Conservation (phyloP, 2,797 vertebrate species). For the Harpagifer antarcticus region DNA sequence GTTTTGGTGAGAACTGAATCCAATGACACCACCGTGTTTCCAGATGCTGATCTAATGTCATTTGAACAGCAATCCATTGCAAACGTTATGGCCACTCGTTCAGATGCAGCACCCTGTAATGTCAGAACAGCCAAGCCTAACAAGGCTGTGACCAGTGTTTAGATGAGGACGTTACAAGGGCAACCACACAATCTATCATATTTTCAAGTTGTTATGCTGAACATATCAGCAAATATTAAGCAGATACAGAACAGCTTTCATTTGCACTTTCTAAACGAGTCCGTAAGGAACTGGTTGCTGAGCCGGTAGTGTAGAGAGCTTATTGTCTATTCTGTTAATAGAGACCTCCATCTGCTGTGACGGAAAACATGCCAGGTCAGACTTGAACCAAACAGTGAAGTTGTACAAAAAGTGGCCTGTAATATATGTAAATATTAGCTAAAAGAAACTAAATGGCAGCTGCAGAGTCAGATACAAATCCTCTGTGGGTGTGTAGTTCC, state of each 20-base stretch:
- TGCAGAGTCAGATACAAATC: no score
- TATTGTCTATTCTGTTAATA: neutral
- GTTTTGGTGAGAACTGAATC: constrained; percentile 9
- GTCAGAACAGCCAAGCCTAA: neutral
- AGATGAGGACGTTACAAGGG: neutral
- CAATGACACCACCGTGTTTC: neutral
- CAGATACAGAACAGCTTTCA: neutral
- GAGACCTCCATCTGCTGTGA: neutral
- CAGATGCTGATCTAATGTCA: neutral
- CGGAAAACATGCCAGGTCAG: neutral
- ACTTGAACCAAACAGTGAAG: neutral
- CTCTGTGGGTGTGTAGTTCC: neutral
- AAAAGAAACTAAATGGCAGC: no score
- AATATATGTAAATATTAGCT: neutral
- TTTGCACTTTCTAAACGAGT: neutral
- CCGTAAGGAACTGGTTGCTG: neutral
- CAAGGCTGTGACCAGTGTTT: neutral
- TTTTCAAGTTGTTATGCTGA: no score
- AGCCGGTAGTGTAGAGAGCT: neutral
- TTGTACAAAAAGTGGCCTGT: neutral
- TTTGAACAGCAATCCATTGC: neutral
- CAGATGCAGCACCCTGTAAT: neutral
- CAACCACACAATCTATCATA: neutral
- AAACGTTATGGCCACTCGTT: neutral
- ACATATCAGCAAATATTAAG: neutral